phyloP scores from a whole-genome alignment of 2,113 vertebrate species.

The Daphoenositta chrysoptera region DNA sequence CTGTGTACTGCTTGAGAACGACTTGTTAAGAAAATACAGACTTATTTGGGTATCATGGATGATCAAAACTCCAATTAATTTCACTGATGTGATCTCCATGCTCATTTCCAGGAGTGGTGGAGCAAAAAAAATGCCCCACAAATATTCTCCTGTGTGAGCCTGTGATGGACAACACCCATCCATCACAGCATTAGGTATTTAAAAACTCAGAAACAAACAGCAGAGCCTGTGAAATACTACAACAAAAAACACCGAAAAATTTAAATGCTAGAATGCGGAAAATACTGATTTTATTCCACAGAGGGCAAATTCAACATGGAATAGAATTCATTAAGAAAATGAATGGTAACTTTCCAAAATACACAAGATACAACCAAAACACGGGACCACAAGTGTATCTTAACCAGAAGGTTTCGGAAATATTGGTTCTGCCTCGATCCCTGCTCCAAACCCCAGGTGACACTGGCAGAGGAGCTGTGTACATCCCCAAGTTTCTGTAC shows the following conservation, averaged over 20 bases:
- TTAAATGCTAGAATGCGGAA: background rate
- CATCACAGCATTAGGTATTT: background rate
- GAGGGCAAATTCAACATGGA: background rate
- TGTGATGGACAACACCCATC: background rate
- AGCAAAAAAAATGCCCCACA: background rate
- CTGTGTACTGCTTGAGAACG: fast-evolving
- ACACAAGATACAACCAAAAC: background rate
- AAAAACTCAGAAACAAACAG: background rate
- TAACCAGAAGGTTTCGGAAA: background rate
- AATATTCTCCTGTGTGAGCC: background rate
- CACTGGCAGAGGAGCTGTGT: background rate
- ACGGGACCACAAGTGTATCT: fast-evolving
- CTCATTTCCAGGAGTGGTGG: background rate
- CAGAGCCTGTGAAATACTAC: background rate
- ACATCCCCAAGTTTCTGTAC: background rate
- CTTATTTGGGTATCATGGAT: background rate
- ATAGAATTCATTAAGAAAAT: background rate
- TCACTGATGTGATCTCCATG: background rate
- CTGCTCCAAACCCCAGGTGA: too few relatives aligned
- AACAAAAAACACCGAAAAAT: background rate
- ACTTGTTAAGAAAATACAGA: background rate
- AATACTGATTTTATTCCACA: background rate
- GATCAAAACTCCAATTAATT: background rate
- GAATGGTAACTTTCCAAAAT: background rate
- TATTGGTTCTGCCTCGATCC: background rate